Conservation (phyloP, 2,888 invertebrate species). For the Pediacus dermestoides region DNA sequence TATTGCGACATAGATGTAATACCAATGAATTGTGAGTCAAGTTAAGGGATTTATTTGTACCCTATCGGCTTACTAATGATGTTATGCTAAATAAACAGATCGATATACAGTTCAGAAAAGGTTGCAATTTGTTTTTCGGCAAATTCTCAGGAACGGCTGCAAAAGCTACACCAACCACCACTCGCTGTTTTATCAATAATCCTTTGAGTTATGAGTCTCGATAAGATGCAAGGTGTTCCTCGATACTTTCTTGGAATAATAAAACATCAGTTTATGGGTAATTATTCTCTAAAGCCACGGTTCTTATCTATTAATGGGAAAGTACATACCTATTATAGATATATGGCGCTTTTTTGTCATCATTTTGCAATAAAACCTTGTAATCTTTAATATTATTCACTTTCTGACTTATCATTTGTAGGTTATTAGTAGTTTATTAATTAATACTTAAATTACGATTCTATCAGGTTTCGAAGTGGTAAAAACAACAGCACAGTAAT, state of each 20-base stretch:
- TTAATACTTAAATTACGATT: too few species aligned
- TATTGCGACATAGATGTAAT: constrained; percentile 10
- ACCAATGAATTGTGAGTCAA: constrained; percentile 24
- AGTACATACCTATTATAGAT: too few species aligned
- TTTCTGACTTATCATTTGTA: too few species aligned
- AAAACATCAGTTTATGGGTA: constrained; percentile 15
- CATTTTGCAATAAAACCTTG: too few species aligned
- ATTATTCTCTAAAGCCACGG: constrained; percentile 13
- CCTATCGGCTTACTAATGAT: constrained; percentile 37
- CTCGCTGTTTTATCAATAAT: constrained; percentile 16
- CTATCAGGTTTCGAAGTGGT: too few species aligned
- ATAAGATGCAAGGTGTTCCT: constrained; percentile 12
- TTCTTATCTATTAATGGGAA: constrained; percentile 2
- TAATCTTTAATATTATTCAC: too few species aligned
- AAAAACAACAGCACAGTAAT: too few species aligned
- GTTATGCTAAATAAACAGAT: constrained; percentile 34
- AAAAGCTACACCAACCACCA: constrained; percentile 13
- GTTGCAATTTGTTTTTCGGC: constrained; percentile 7
- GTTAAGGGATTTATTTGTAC: constrained; percentile 33
- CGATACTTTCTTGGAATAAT: constrained; percentile 10
- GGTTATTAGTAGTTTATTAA: too few species aligned
- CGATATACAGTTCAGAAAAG: constrained; percentile 16
- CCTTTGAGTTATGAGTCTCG: constrained; percentile 15
- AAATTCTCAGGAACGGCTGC: constrained; percentile 12
- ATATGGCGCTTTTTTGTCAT: too few species aligned